Base-by-base conservation (phyloP, 1,140 invertebrate genomes). In the Parapsyche elsis region DNA sequence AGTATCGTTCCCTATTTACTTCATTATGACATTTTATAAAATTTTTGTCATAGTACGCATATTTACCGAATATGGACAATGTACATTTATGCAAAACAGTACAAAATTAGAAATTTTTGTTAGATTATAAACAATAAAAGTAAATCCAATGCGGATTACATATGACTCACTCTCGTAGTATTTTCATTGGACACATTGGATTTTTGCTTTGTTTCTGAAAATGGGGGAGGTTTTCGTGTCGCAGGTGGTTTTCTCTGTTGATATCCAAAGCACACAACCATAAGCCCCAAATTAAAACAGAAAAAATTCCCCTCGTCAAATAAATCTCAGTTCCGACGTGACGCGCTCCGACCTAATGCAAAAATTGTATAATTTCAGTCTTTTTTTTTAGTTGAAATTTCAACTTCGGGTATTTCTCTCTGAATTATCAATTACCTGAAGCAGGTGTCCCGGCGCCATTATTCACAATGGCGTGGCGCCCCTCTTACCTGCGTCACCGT, bases 361-460 rank as follows among this genome's bases (percentile, higher is more conserved):
- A 53, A 53, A 53, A 5, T 53, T 2, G 49, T 19, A 53, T 53
- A 53, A 53, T 19, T 2, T 19, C 16, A 10, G 2, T 19, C 49
- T 2, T 53, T 53, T 2, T 53, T 61, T 61, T 53, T 61, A 1
- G n/a, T 61, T 21, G 49, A 53, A 53, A 53, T 53, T 19, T 14
- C 49, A 53, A 14, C 49, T n/a, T 19, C 12, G 49, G 12, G 49
- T 19, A 53, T 53, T n/a, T 19, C 49, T 38, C 30, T 38, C 30
- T 38, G 30, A 38, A 38, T 38, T 71, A 26, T 71, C 67, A 71
- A 71, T 71, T 71, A 71, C 67, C 67, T 71, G 67, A 71, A 71
- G 67, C 67, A 71, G 67, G 67, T 71, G 67, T 71, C 24, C 9
- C 14, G 67, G 24, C 67, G 67, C 26, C 67, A 26, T 71, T 61